Conservation (phyloP, 2,888 invertebrate genomes). For the Leucophenga maculata region DNA sequence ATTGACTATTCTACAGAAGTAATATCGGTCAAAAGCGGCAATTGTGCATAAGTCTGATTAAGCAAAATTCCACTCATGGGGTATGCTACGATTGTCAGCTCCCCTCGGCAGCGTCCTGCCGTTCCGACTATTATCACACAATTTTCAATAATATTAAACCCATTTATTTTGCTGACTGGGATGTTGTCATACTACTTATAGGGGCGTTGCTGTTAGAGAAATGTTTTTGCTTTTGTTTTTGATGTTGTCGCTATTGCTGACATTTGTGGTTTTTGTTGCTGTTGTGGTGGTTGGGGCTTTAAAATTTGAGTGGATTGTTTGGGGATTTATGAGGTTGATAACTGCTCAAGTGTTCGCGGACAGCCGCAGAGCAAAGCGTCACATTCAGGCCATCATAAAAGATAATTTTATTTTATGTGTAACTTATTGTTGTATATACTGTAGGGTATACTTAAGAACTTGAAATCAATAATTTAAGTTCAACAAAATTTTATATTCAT, state of each 20-base stretch:
- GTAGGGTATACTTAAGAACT: too few species aligned
- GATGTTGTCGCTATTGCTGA: constrained; percentile 16
- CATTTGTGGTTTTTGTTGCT: background rate
- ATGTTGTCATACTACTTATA: background rate
- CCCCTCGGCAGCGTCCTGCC: constrained; percentile 47
- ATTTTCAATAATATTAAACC: constrained; percentile 45
- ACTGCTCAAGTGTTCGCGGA: constrained; percentile 57
- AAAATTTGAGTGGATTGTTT: constrained; percentile 56
- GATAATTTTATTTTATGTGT: too few species aligned
- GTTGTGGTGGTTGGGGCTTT: constrained; percentile 39
- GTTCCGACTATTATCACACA: constrained; percentile 23
- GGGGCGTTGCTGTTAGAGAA: background rate
- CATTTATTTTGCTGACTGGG: constrained; percentile 51
- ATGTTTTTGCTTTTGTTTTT: constrained; percentile 10
- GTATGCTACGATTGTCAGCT: constrained; percentile 7
- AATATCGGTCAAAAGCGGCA: constrained; percentile 63
- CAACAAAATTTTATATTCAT: too few species aligned
- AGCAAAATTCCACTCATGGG: constrained; percentile 29
- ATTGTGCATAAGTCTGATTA: constrained; percentile 58
- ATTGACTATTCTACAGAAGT: constrained; percentile 49
- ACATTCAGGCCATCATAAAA: background rate
- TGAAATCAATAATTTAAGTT: too few species aligned
- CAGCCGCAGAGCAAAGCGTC: constrained; percentile 2
- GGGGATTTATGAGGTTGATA: constrained; percentile 60
- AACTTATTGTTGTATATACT: too few species aligned